A percentile compares a stretch with the other conserved stretches of the same genome.
These are phyloP conservation scores for Brienomyrus longianalis DNA, from an alignment of 2,113 vertebrate genomes.

Conservation along the genomic window DNA sequence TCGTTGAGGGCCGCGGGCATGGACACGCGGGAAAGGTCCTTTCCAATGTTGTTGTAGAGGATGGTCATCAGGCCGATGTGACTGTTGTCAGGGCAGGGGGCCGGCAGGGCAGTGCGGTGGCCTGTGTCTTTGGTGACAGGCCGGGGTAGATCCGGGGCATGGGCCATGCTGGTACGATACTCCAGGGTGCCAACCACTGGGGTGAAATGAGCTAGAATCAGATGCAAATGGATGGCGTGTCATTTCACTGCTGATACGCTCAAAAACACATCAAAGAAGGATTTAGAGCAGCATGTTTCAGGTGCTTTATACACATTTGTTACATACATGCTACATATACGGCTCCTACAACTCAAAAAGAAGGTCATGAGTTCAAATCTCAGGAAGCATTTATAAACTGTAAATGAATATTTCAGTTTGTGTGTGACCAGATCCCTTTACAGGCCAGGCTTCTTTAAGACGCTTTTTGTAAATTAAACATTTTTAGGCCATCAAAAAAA, in stretches of 20 bases:
- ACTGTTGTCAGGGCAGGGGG: slow-evolving; percentile 58
- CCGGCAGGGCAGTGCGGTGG: slow-evolving; percentile 65
- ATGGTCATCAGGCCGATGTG: slow-evolving; percentile 84
- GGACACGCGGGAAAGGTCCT: slow-evolving; percentile 83
- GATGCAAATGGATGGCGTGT: neutral
- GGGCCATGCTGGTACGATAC: slow-evolving; percentile 51
- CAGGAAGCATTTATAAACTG: neutral
- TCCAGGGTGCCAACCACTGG: slow-evolving; percentile 46
- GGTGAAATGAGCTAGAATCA: neutral
- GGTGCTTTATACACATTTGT: neutral
- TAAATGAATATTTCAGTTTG: neutral
- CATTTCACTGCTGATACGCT: neutral
- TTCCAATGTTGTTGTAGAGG: slow-evolving; percentile 86
- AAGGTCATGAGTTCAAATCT: neutral
- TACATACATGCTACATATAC: neutral
- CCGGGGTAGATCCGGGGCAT: slow-evolving; percentile 26
- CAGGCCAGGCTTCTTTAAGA: neutral
- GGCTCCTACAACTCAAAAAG: neutral
- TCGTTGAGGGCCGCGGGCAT: slow-evolving; percentile 84
- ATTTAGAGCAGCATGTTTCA: neutral
- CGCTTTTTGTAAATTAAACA: neutral
- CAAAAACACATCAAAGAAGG: neutral
- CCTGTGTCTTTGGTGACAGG: slow-evolving; percentile 39
- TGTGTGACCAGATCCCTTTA: neutral
- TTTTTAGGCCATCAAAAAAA: neutral